A percentile compares a stretch with the other conserved stretches of the same genome.
phyloP scores from a whole-genome alignment of 2,888 invertebrate species.

The Andrena fulva region DNA sequence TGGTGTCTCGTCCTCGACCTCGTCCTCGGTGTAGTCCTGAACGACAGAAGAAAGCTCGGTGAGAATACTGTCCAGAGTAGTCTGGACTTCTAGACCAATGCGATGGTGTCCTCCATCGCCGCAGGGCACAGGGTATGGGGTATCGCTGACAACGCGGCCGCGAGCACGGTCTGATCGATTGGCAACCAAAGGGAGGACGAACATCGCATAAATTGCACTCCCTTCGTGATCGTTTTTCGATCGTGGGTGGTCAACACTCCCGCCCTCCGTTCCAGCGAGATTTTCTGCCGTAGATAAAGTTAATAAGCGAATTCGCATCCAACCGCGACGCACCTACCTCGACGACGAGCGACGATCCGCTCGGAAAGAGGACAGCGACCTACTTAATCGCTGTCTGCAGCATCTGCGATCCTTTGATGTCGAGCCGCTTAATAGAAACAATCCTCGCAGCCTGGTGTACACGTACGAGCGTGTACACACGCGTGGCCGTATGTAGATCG shows the following conservation, averaged over 20 bases:
- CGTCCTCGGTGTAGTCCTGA: constrained; percentile 79
- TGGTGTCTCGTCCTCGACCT: constrained; percentile 76
- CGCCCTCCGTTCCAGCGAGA: constrained; percentile 34
- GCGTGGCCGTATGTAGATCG: background rate
- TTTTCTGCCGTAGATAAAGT: constrained; percentile 56
- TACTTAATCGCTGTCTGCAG: constrained; percentile 76
- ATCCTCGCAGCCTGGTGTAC: constrained; percentile 54
- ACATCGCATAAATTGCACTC: constrained; percentile 17
- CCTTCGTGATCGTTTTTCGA: constrained; percentile 9
- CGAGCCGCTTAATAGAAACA: constrained; percentile 79
- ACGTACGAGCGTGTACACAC: background rate
- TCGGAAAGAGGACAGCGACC: constrained; percentile 66
- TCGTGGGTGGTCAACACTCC: constrained; percentile 59
- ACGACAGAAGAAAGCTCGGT: constrained; percentile 45
- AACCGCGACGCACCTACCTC: constrained; percentile 41
- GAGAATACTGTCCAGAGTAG: background rate
- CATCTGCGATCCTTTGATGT: constrained; percentile 77
- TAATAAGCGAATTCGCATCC: constrained; percentile 68
- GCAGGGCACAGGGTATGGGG: background rate
- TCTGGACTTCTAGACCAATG: background rate
- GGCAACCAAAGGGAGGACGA: background rate
- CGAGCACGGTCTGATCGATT: constrained; percentile 2
- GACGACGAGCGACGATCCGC: constrained; percentile 27
- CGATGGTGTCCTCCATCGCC: background rate
- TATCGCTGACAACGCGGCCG: background rate